These are phyloP conservation scores for Pipistrellus nathusii DNA, from an alignment of 2,797 vertebrate species.

Conservation along the genomic window DNA sequence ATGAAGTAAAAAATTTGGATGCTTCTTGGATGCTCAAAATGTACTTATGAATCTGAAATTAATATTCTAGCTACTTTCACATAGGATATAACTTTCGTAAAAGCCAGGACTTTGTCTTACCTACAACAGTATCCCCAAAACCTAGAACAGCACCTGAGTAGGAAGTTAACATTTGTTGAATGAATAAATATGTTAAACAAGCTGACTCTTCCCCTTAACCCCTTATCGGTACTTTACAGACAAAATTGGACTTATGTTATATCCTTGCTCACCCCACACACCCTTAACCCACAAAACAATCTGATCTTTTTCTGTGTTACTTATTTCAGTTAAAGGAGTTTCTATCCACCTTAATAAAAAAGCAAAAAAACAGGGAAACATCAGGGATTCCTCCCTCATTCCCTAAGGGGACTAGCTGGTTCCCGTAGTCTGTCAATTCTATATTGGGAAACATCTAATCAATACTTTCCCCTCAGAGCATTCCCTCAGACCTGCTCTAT, in stretches of 20 bases:
- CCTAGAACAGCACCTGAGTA: not conserved
- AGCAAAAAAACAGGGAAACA: not conserved
- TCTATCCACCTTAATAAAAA: not conserved
- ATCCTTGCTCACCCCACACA: not conserved
- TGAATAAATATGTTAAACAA: not conserved
- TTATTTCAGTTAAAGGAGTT: not conserved
- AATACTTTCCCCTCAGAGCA: not conserved
- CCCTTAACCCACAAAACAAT: not conserved
- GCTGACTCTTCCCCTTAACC: not conserved
- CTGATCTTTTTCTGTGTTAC: not conserved
- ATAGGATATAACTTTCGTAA: not conserved
- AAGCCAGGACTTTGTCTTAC: slow-evolving; percentile 27
- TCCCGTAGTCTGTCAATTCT: not conserved
- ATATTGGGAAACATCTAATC: not conserved
- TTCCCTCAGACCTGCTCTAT: not conserved
- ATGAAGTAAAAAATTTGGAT: too few relatives aligned
- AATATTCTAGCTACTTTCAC: not conserved
- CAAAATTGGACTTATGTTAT: not conserved
- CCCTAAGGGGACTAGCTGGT: not conserved
- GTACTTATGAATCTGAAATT: not conserved
- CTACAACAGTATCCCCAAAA: not conserved
- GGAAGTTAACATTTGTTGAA: not conserved
- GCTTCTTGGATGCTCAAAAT: too few relatives aligned
- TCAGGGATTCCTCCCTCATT: not conserved
- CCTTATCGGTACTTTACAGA: not conserved